Conservation (phyloP, 2,888 invertebrate species). For the Allophyes oxyacanthae region DNA sequence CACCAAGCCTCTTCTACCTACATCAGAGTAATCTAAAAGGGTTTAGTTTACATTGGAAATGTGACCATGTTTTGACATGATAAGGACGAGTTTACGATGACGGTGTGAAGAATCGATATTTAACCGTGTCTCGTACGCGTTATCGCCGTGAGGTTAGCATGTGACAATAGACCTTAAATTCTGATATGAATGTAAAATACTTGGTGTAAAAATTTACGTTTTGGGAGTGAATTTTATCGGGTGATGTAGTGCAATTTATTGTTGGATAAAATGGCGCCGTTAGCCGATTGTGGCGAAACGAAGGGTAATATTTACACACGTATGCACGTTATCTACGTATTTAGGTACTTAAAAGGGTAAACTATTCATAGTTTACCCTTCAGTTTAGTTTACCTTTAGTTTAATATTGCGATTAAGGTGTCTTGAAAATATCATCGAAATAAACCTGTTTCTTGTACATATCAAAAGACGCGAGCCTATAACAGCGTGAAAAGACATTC, state of each 20-base stretch:
- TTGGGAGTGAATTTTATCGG: conserved; percentile 38
- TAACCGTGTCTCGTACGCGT: conserved; percentile 45
- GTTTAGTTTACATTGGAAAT: conserved; percentile 72
- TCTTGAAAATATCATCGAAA: too few relatives aligned
- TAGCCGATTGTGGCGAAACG: conserved; percentile 7
- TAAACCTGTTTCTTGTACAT: too few relatives aligned
- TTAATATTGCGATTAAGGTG: too few relatives aligned
- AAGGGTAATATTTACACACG: neutral
- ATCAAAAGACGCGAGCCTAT: too few relatives aligned
- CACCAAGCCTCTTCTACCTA: conserved; percentile 79
- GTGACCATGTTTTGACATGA: conserved; percentile 61
- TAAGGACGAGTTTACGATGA: conserved; percentile 57
- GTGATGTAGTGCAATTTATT: conserved; percentile 34
- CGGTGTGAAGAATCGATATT: conserved; percentile 69
- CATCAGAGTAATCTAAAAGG: conserved; percentile 83
- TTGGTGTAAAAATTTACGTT: conserved; percentile 46
- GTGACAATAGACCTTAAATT: conserved; percentile 60
- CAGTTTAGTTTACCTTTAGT: too few relatives aligned
- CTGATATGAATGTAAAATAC: conserved; percentile 50
- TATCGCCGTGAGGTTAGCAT: conserved; percentile 58
- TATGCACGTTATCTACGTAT: neutral
- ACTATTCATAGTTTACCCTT: too few relatives aligned
- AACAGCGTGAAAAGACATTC: too few relatives aligned
- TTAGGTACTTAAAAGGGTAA: neutral
- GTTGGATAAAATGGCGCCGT: conserved; percentile 2